Base-by-base conservation (phyloP, 2,113 vertebrate species). In the Pteruthius melanotis region DNA sequence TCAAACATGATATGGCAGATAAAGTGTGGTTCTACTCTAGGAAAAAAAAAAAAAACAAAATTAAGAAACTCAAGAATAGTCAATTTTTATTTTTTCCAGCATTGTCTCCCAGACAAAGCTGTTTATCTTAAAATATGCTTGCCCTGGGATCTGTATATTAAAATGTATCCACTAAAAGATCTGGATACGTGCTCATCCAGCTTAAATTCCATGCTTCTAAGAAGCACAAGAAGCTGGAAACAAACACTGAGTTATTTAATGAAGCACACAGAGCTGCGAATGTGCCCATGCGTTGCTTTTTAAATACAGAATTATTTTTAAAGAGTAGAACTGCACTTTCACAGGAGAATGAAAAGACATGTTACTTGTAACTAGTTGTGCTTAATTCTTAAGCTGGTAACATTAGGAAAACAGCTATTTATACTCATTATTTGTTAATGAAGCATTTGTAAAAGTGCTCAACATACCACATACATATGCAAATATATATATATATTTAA, bases 281-380 rank as follows among this genome's bases (percentile, higher is more conserved):
- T 37, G 21, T 4, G 7, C 49, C 44, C 28, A 30, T 33, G 59
- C 61, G 40, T 23, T 72, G 40, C 13, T 74, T 61, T 61, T 68
- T 15, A 76, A 66, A 45, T 22, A 66, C 2, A 44, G 30, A 83
- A 72, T 57, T 47, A 8, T 57, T 90, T 87, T 69, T 60, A 10
- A 83, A 74, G 90, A 97, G 83, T 78, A 93, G 85, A 95, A 88
- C 87, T 77, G 13, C 79, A 74, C 93, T 91, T 96, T 54, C 31
- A 50, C 10, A 63, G 50, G 24, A 90, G 11, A 87, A 76, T 22
- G 14, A 79, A 71, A 72, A 89, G 14, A 49, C 12, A 44, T 91
- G 78, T 84, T 77, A 40, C 70, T 96, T 75, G 50, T 77, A 60
- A 69, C 27, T 90, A 79, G 35, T 89, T 95, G 90, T 96, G 87